Conservation (phyloP, 1,140 invertebrate species). For the Bombus huntii region DNA sequence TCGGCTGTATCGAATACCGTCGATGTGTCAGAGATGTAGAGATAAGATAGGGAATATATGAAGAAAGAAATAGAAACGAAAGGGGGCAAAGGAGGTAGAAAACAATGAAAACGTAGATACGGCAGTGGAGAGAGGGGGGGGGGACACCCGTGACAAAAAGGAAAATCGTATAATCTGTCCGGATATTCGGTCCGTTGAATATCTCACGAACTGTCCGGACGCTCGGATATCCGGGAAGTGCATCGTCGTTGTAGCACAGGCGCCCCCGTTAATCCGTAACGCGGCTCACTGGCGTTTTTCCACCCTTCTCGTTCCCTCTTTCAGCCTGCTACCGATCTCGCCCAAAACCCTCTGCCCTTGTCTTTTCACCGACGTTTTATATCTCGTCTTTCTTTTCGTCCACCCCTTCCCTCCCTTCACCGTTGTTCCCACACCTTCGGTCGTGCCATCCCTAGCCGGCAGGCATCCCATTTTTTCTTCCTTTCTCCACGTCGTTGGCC, state of each 20-base stretch:
- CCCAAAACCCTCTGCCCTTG: background rate
- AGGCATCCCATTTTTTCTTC: conserved; percentile 13
- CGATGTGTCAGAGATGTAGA: background rate
- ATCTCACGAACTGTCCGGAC: conserved; percentile 65
- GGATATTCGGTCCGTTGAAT: conserved; percentile 69
- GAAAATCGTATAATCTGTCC: conserved; percentile 64
- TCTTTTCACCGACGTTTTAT: conserved; percentile 12
- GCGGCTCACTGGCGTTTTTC: conserved; percentile 52
- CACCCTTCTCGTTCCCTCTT: background rate
- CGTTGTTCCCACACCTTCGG: background rate
- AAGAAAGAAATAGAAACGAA: background rate
- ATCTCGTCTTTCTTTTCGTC: background rate
- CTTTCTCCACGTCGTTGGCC: conserved; percentile 24
- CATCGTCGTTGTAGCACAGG: conserved; percentile 61
- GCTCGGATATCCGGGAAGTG: conserved; percentile 67
- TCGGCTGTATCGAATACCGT: background rate
- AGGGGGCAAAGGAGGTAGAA: background rate
- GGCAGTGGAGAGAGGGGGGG: background rate
- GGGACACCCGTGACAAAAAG: conserved; percentile 47
- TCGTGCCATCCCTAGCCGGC: background rate
- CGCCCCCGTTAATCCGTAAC: conserved; percentile 63
- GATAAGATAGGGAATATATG: background rate
- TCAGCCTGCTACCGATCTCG: background rate
- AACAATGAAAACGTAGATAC: background rate
- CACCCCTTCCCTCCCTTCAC: background rate